Conservation (phyloP, 2,888 invertebrate species). For the Drosophila nr. fundita region DNA sequence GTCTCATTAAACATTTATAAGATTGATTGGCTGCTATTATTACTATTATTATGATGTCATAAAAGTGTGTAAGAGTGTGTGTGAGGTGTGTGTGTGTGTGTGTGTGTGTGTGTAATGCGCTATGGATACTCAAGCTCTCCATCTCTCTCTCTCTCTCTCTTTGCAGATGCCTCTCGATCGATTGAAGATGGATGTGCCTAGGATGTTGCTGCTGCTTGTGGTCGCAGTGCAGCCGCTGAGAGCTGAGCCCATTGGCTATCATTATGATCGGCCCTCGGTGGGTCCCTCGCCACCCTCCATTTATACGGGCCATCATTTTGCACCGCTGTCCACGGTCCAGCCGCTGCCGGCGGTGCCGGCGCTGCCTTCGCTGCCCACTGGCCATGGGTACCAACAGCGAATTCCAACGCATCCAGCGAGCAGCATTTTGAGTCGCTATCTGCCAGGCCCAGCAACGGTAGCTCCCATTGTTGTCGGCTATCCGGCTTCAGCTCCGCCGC, state of each 20-base stretch:
- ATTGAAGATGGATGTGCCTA: conserved; percentile 15
- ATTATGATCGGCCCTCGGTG: conserved; percentile 63
- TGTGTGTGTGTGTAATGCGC: conserved; percentile 1
- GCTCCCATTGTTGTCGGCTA: conserved; percentile 39
- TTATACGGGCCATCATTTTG: conserved; percentile 70
- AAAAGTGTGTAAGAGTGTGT: conserved; percentile 32
- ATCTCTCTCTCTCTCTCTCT: neutral
- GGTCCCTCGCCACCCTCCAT: conserved; percentile 44
- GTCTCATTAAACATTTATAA: conserved; percentile 74
- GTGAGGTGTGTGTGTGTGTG: neutral
- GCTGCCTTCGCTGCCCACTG: conserved; percentile 77
- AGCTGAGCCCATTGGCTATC: conserved; percentile 67
- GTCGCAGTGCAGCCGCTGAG: conserved; percentile 12
- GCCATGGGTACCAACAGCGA: conserved; percentile 50
- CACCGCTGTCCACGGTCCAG: conserved; percentile 71
- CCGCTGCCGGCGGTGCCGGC: conserved; percentile 81
- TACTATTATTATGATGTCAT: conserved; percentile 62
- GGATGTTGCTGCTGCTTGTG: conserved; percentile 44
- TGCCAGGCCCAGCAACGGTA: conserved; percentile 18
- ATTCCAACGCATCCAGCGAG: conserved; percentile 43
- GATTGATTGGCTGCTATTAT: conserved; percentile 55
- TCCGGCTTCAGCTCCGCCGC: conserved; percentile 40
- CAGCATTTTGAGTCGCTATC: conserved; percentile 49
- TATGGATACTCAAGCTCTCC: neutral
- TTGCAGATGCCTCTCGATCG: conserved; percentile 59